Evolutionary conservation across 2,797 vertebrate species (phyloP).

Genomic region (Hapalemur alaotrensis): DNA sequence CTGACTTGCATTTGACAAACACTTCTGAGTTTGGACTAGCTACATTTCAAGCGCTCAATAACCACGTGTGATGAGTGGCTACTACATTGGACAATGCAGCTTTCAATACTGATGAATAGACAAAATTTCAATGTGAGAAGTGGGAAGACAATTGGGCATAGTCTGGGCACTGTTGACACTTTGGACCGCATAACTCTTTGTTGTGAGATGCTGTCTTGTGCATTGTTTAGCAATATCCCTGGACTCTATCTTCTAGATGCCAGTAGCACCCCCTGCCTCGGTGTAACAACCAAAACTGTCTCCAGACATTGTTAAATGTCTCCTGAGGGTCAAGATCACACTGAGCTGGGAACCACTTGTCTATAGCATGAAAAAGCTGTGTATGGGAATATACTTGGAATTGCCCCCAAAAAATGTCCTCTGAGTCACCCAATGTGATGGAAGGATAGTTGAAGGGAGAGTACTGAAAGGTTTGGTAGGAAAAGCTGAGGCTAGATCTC

Average conservation of each 20-base stretch:
- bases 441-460: not conserved
- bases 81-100: not conserved
- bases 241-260: not conserved
- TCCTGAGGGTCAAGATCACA: not conserved
- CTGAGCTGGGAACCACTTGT: not conserved
- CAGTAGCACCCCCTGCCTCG: not conserved
- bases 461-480: not conserved
- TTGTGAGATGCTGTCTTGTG: not conserved
- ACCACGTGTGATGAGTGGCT: not conserved
- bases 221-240: not conserved
- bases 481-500: conserved; percentile 6
- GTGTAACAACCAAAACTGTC: not conserved
- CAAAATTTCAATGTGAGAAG: not conserved
- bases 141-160: not conserved
- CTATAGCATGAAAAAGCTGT: not conserved
- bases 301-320: not conserved
- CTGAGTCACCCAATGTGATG: not conserved
- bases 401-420: not conserved
- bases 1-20: not conserved
- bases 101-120: not conserved
- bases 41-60: not conserved
- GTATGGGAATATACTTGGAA: not conserved
- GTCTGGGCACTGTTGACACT: not conserved
- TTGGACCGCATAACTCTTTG: not conserved
- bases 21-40: not conserved